phyloP scores from a whole-genome alignment of 2,888 invertebrate species.

The Hirtodrosophila duncani region DNA sequence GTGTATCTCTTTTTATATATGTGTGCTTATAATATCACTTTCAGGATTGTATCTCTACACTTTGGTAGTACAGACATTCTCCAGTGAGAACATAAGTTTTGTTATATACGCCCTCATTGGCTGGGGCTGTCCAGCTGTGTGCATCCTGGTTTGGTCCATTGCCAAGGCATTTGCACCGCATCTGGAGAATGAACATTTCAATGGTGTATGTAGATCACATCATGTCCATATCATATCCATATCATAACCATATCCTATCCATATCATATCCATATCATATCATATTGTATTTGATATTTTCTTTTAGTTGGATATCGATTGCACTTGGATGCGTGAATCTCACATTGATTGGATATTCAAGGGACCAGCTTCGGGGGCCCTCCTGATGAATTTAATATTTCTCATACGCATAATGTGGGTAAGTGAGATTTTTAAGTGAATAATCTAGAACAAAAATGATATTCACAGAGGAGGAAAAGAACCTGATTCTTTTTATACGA shows the following conservation, averaged over 20 bases:
- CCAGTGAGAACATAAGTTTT: conserved; percentile 90
- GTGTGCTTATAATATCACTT: no score
- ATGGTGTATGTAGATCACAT: conserved; percentile 76
- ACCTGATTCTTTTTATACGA: no score
- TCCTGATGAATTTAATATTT: conserved; percentile 89
- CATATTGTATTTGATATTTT: background rate
- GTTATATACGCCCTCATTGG: conserved; percentile 89
- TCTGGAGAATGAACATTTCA: conserved; percentile 73
- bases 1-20: conserved; percentile 18
- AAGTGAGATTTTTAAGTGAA: no score
- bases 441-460: no score
- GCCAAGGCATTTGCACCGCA: conserved; percentile 74
- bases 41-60: conserved; percentile 91
- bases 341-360: conserved; percentile 93
- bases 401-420: conserved; percentile 93
- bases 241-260: background rate
- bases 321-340: conserved; percentile 89
- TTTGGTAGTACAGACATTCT: conserved; percentile 91
- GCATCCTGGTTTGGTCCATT: conserved; percentile 75
- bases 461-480: no score
- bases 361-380: conserved; percentile 88
- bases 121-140: conserved; percentile 82
- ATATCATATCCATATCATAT: conserved; percentile 1
- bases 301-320: conserved; percentile 80
- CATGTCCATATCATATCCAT: background rate